Percentiles rank a stretch among this genome's conserved stretches.
phyloP scores from a whole-genome alignment of 1,140 invertebrate species.

The Drosophila sechellia region DNA sequence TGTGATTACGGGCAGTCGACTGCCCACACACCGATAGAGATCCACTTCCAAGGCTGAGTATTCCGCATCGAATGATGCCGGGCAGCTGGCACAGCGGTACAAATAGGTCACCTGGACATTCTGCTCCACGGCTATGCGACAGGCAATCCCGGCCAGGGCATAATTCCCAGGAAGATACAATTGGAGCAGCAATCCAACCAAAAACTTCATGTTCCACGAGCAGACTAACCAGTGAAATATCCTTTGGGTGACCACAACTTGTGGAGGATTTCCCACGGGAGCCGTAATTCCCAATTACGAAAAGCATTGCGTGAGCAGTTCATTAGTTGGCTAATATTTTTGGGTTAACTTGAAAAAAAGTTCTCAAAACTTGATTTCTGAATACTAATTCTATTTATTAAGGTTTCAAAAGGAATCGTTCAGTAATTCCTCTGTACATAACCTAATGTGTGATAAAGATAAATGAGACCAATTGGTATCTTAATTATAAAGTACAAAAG shows the following conservation, averaged over 20 bases:
- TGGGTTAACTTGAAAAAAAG: not conserved
- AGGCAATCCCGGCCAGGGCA: conserved; percentile 35
- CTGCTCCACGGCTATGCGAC: conserved; percentile 41
- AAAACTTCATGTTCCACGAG: conserved; percentile 2
- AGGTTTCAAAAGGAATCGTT: too few relatives aligned
- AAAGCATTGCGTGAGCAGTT: conserved; percentile 9
- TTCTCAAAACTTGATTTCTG: not conserved
- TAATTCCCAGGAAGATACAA: not conserved
- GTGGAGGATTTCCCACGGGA: conserved; percentile 7
- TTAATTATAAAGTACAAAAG: too few relatives aligned
- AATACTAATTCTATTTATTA: too few relatives aligned
- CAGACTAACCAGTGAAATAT: conserved; percentile 10
- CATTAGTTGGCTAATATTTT: not conserved
- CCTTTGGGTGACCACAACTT: not conserved
- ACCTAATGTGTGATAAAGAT: too few relatives aligned
- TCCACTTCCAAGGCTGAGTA: conserved; percentile 27
- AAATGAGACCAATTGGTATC: too few relatives aligned
- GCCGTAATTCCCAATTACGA: conserved; percentile 17
- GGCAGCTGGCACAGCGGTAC: conserved; percentile 64
- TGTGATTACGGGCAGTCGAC: conserved; percentile 35
- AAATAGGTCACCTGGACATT: conserved; percentile 55
- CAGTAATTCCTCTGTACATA: too few relatives aligned
- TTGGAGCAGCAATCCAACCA: conserved; percentile 9
- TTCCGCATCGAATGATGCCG: not conserved
- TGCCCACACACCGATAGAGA: conserved; percentile 49